Conservation (phyloP, 2,113 vertebrate species). For the Prionailurus bengalensis region DNA sequence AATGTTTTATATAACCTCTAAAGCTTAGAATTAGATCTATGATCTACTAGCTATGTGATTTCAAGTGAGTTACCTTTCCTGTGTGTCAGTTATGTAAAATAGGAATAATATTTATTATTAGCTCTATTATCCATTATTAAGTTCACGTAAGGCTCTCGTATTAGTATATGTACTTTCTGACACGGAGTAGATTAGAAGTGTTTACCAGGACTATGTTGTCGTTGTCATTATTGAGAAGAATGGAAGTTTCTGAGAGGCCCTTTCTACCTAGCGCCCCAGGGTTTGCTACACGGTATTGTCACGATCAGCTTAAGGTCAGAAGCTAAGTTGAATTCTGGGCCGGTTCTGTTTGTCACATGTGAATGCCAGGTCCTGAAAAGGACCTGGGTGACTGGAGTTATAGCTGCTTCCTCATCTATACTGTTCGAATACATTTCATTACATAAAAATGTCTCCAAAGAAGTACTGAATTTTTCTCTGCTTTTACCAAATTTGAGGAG, state of each 20-base stretch:
- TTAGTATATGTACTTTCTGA: background rate
- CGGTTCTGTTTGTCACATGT: background rate
- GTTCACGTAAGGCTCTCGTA: background rate
- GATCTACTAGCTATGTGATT: slow-evolving; percentile 11
- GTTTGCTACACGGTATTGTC: background rate
- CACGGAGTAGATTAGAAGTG: background rate
- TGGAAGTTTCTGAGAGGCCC: background rate
- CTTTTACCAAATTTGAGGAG: background rate
- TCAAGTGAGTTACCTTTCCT: background rate
- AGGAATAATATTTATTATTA: background rate
- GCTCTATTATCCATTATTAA: background rate
- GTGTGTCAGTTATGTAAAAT: background rate
- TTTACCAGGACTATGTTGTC: background rate
- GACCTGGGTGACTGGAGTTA: background rate
- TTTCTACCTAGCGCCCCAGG: background rate
- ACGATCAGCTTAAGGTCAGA: background rate
- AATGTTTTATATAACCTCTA: background rate
- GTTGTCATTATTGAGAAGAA: background rate
- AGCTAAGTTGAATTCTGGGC: background rate
- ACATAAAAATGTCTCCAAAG: background rate
- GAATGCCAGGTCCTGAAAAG: background rate
- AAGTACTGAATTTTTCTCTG: background rate
- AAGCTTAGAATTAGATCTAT: background rate
- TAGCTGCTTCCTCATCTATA: background rate
- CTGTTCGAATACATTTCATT: background rate